Base-by-base conservation (phyloP, 2,888 invertebrate species). In the Clunio marinus region DNA sequence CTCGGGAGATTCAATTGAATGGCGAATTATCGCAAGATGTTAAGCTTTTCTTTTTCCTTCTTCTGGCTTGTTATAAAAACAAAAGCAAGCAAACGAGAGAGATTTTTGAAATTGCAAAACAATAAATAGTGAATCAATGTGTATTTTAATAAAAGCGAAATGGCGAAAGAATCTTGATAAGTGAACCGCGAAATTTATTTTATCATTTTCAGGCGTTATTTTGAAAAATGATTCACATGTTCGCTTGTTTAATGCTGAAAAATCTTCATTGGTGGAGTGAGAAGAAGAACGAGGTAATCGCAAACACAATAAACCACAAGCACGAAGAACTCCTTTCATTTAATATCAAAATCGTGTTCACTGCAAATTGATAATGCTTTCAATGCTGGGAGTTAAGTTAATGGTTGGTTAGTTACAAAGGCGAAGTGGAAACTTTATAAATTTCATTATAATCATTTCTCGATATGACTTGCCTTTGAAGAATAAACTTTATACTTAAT, bases 141-240 rank as follows among this genome's bases (percentile, higher is more conserved):
- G 25, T 15, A 27, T 15, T 27, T 57, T 57, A 57, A 57, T 57
- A 57, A 55, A 41, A 51, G 35, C 66, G 66, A 66, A 66, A 55
- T 55, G 55, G 66, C 51, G 66, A 66, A 55, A 55, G n/a, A 55
- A 66, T 66, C 55, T 13, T 24, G 66, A 66, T 66, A 66, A 55
- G 13, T 17, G 17, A 32, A 51, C 13, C n/a, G 66, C 35, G 55
- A 66, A 66, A 45, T 63, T 63, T 63, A 46, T 24, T 46, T 66
- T 66, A 66, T 66, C 66, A 66, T 28, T 66, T 66, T 17, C 46
- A 66, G 66, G 66, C 66, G 66, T 66, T 46, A 66, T 22, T 66
- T 66, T 66, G 66, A 66, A 27, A 65, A 37, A 66, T 66, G 66
- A 46, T 57, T 57, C 57, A 57, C 57, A 57, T 57, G 57, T 57